Evolutionary conservation across 2,888 invertebrate genomes (phyloP), one percentile per base, ranked within the genome.

Genomic region (Ypsolopha scabrella): DNA sequence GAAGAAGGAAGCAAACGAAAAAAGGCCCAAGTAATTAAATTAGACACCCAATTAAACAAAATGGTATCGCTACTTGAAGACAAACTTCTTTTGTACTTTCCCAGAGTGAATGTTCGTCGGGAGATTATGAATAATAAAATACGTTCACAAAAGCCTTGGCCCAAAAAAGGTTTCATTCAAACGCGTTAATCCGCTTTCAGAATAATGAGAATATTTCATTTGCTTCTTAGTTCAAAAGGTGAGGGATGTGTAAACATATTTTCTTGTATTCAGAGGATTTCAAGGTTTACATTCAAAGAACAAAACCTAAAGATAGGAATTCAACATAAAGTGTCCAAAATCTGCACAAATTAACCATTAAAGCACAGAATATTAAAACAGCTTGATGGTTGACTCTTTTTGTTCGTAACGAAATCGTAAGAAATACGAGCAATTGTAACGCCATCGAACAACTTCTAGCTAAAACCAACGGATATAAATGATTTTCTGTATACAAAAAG

Each of bases 111-210:
- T 59, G 60, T 60, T 61, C 55, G 54, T 60, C 51, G 48, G 53
- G 53, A 58, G 57, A 58, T 64, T 61, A 59, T 58, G 60, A 63
- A 60, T 64, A 63, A 60, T 65, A 61, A 62, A 63, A 62, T 55
- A 58, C 60, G 60, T 61, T 59, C 51, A 61, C 60, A 59, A 60
- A 61, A 60, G 60, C 57, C 59, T 63, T 60, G 58, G 57, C 55
- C 57, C 52, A 56, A 56, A 60, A 58, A 60, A 53, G 54, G 57
- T 57, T 53, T 62, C 52, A 61, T 59, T 41, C 58, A 56, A 59
- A 60, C 53, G 56, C 55, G 33, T 55, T 60, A 62, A 63, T 62
- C 60, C 57, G 56, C 60, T 61, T 60, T 58, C 39, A 24, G 47
- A 51, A 57, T 54, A 58, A 59, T 60, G 53, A 58, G 55, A 56